Evolutionary conservation across 2,113 vertebrate genomes (phyloP).

Genomic region (Pelmatolapia mariae): DNA sequence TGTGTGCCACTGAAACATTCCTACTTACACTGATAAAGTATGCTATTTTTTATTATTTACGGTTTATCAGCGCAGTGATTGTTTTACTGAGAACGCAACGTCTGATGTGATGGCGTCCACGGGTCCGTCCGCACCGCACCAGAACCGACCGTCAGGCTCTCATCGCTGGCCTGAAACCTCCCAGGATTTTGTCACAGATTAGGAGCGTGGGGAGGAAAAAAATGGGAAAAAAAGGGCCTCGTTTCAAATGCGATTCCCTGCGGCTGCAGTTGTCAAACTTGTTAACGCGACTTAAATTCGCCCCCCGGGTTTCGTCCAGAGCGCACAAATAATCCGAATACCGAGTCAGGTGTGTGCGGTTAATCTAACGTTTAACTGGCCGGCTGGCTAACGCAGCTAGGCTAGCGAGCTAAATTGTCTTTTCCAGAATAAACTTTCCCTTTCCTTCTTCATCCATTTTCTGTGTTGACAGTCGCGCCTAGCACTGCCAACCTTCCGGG

Average conservation of each 20-base stretch:
- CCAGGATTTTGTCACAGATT: not conserved
- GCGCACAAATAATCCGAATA: not conserved
- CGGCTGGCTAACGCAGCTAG: conserved; percentile 4
- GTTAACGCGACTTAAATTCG: conserved; percentile 19
- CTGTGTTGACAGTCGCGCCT: conserved; percentile 64
- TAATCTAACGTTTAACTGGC: not conserved
- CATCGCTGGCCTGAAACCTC: not conserved
- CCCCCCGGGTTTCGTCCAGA: not conserved
- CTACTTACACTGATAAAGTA: not conserved
- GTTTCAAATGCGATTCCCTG: not conserved
- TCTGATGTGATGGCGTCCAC: conserved; percentile 67
- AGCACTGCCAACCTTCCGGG: conserved; percentile 59
- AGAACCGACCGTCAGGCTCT: conserved; percentile 42
- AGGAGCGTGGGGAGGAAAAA: not conserved
- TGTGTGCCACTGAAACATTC: not conserved
- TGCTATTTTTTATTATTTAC: not conserved
- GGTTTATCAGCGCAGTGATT: conserved; percentile 7
- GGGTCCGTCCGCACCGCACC: conserved; percentile 53
- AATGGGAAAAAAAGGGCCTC: not conserved
- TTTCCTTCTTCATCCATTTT: conserved; percentile 55
- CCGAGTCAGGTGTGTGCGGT: conserved; percentile 46
- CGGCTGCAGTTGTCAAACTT: conserved; percentile 44
- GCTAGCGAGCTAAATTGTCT: conserved; percentile 22
- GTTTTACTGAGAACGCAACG: conserved; percentile 42
- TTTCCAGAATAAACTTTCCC: conserved; percentile 48